phyloP scores from a whole-genome alignment of 2,888 invertebrate genomes.

The Pterobdella sp. region DNA sequence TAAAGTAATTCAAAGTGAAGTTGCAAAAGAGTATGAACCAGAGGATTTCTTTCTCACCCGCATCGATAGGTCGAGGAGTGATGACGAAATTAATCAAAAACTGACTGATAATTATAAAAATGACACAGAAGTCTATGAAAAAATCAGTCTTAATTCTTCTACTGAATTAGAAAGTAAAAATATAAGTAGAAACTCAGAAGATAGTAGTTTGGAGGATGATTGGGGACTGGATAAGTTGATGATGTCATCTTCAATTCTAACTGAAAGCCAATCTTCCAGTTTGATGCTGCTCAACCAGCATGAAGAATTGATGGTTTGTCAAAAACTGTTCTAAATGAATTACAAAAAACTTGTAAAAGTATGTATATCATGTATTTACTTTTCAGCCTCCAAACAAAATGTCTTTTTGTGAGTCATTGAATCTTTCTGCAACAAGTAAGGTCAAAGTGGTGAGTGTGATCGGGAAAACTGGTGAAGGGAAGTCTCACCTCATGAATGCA shows the following conservation, averaged over 20 bases:
- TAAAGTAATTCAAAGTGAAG: no score
- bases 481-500: constrained; percentile 70
- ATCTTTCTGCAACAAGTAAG: constrained; percentile 38
- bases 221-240: neutral
- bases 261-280: neutral
- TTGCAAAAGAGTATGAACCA: no score
- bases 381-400: neutral
- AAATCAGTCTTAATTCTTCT: no score
- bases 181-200: no score
- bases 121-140: no score
- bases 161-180: no score
- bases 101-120: no score
- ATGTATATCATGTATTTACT: neutral
- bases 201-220: neutral
- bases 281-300: neutral
- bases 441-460: constrained; percentile 72
- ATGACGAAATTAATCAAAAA: no score
- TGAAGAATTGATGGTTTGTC: neutral
- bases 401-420: neutral
- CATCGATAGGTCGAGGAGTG: no score
- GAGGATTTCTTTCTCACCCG: no score
- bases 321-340: neutral
- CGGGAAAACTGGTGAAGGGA: constrained; percentile 76
- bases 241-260: neutral
- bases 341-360: neutral